Conservation (phyloP, 1,140 invertebrate genomes). For the Drosophila persimilis region DNA sequence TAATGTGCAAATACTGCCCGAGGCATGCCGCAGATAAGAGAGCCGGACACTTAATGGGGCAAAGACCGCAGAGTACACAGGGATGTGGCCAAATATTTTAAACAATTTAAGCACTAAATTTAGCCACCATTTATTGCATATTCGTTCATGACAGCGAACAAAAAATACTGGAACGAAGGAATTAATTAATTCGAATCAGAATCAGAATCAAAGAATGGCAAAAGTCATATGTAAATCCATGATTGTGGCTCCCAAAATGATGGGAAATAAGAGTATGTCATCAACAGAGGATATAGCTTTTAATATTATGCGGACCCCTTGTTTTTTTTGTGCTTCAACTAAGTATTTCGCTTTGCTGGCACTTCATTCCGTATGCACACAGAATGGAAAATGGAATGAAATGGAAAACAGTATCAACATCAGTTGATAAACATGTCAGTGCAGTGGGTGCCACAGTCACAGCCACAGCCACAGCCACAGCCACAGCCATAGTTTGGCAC, state of each 20-base stretch:
- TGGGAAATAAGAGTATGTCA: conserved; percentile 2
- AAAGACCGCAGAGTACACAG: not conserved
- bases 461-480: not conserved
- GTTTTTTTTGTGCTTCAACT: conserved; percentile 7
- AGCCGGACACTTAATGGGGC: not conserved
- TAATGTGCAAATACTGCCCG: conserved; percentile 39
- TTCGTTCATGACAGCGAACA: conserved; percentile 12
- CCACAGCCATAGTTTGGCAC: conserved; percentile 35
- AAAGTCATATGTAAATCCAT: no score
- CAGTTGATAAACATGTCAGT: conserved; percentile 48
- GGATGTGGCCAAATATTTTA: not conserved
- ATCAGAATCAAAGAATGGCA: not conserved
- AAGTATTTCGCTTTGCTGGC: conserved; percentile 11
- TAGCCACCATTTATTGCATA: no score
- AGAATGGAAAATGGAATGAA: conserved; percentile 24
- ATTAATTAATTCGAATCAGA: conserved; percentile 35
- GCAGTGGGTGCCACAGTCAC: conserved; percentile 21
- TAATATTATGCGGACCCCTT: conserved; percentile 19
- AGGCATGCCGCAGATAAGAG: conserved; percentile 9
- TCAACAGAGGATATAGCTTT: conserved; percentile 6
- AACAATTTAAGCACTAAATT: conserved; percentile 4
- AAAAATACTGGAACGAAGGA: conserved; percentile 2
- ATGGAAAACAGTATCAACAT: conserved; percentile 14
- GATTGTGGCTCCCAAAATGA: no score
- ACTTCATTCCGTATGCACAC: no score